phyloP scores from a whole-genome alignment of 1,140 invertebrate species.

The Eueides isabella region DNA sequence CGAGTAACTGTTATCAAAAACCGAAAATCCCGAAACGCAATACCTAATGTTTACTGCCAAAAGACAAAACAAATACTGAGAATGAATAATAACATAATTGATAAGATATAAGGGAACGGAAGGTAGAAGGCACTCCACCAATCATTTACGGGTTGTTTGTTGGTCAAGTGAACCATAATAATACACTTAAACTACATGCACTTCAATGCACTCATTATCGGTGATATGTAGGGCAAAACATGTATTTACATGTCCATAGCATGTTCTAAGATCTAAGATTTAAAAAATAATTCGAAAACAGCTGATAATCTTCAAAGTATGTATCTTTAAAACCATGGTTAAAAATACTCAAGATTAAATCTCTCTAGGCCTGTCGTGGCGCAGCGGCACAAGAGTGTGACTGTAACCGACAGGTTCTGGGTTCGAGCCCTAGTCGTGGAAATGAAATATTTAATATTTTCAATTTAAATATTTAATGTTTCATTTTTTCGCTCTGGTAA shows the following conservation, averaged over 20 bases:
- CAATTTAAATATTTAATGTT: no score
- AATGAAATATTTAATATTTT: no score
- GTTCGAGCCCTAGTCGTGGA: no score
- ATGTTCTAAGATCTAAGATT: no score
- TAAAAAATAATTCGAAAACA: no score
- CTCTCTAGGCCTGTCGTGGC: no score
- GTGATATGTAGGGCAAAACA: neutral
- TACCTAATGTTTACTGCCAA: neutral
- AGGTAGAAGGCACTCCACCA: neutral
- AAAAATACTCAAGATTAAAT: no score
- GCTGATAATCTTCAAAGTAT: no score
- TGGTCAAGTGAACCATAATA: neutral
- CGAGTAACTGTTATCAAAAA: neutral
- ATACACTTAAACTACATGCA: neutral
- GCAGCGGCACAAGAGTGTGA: no score
- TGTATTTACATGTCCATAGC: neutral
- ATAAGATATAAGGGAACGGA: neutral
- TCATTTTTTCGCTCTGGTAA: no score
- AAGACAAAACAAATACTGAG: slow-evolving; percentile 2
- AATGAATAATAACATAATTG: neutral
- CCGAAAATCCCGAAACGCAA: neutral
- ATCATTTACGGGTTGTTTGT: neutral
- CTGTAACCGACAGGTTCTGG: no score
- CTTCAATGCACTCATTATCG: neutral
- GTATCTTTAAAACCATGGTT: no score